Conservation (phyloP, 2,888 invertebrate species). For the Poecilobothrus nobilitatus region DNA sequence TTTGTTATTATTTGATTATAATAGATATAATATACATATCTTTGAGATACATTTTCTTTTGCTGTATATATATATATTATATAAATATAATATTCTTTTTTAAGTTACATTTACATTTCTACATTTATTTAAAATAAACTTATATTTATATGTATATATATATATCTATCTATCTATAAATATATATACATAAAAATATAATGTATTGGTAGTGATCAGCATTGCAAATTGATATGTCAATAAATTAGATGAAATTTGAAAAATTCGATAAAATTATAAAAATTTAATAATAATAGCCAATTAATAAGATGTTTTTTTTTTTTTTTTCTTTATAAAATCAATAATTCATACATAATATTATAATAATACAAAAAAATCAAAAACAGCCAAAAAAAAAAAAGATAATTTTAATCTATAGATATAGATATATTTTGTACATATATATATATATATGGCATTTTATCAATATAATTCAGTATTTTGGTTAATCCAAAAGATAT, state of each 20-base stretch:
- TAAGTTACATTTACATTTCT: no score
- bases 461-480: not conserved
- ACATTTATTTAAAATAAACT: no score
- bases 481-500: not conserved
- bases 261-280: conserved; percentile 6
- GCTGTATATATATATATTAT: no score
- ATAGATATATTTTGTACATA: not conserved
- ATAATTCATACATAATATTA: not conserved
- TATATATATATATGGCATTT: not conserved
- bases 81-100: no score
- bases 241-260: conserved; percentile 3
- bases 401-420: not conserved
- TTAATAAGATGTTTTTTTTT: conserved; percentile 3
- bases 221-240: conserved; percentile 6
- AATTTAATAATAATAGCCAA: conserved; percentile 6
- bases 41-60: no score
- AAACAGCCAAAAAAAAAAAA: no score
- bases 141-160: no score
- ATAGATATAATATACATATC: no score
- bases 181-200: no score
- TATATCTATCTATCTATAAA: no score
- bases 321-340: not conserved
- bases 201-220: not conserved
- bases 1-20: no score
- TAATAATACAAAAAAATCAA: not conserved